A percentile compares a stretch with the other conserved stretches of the same genome.
Evolutionary conservation across 1,140 invertebrate genomes (phyloP).

Genomic region (Thaumatotibia leucotreta): DNA sequence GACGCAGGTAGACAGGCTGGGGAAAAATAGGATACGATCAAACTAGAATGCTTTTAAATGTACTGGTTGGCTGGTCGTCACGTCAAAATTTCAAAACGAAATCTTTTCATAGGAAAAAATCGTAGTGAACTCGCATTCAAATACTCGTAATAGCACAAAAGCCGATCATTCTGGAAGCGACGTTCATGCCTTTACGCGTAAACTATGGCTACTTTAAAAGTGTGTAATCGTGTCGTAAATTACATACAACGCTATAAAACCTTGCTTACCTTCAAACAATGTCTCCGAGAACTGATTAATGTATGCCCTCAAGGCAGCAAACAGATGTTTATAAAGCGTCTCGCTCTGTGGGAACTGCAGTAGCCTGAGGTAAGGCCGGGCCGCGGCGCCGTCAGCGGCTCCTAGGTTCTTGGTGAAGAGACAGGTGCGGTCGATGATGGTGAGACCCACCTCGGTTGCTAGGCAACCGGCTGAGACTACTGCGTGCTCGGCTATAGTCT

Average conservation of each 20-base stretch:
- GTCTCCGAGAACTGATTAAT: constrained; percentile 92
- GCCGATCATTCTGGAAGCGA: too few species aligned
- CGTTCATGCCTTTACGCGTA: too few species aligned
- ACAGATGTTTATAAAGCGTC: constrained; percentile 91
- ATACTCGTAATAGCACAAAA: too few species aligned
- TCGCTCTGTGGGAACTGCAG: constrained; percentile 94
- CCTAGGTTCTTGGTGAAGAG: constrained; percentile 89
- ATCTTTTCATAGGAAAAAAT: too few species aligned
- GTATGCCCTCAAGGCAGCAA: constrained; percentile 92
- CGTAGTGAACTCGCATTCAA: too few species aligned
- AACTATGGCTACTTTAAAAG: too few species aligned
- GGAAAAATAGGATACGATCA: too few species aligned
- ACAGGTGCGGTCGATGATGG: constrained; percentile 90
- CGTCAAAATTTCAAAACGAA: too few species aligned
- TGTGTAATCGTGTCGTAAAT: neutral
- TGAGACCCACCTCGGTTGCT: constrained; percentile 92
- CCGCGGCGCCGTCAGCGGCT: constrained; percentile 85
- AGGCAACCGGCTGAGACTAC: constrained; percentile 90
- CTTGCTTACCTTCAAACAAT: constrained; percentile 84
- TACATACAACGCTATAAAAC: neutral
- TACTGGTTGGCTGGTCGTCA: too few species aligned
- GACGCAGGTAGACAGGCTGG: too few species aligned
- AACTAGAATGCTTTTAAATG: too few species aligned
- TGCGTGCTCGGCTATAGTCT: constrained; percentile 79
- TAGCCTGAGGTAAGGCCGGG: constrained; percentile 89